Conservation (phyloP, 1,140 invertebrate genomes). For the Drosophila malerkotliana region DNA sequence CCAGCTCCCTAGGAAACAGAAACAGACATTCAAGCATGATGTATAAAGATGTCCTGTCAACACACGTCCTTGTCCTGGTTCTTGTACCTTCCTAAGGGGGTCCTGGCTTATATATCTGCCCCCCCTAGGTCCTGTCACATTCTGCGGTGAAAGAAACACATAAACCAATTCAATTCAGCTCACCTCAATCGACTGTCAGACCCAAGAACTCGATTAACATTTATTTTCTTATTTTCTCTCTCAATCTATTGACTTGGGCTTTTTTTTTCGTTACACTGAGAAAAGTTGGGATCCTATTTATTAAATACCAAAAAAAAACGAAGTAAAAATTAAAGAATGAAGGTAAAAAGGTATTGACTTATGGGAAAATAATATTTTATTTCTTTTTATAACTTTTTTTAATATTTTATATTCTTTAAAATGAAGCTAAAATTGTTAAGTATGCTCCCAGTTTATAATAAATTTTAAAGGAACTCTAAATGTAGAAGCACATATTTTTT, state of each 20-base stretch:
- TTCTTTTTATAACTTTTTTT: not conserved
- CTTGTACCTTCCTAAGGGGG: not conserved
- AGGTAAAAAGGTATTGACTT: too few relatives aligned
- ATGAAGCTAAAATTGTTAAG: too few relatives aligned
- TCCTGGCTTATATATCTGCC: not conserved
- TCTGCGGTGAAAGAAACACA: constrained; percentile 5
- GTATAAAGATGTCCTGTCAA: not conserved
- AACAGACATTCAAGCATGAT: not conserved
- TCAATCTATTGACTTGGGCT: not conserved
- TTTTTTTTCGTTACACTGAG: not conserved
- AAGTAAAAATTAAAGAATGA: too few relatives aligned
- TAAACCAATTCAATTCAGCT: constrained; percentile 28
- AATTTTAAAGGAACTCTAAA: too few relatives aligned
- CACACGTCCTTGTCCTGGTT: not conserved
- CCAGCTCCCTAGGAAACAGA: constrained; percentile 13
- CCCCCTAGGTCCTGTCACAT: not conserved
- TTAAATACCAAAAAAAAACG: not conserved
- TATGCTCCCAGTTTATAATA: too few relatives aligned
- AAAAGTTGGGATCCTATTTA: not conserved
- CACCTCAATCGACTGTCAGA: constrained; percentile 43
- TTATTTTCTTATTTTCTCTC: constrained; percentile 20
- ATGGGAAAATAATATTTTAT: too few relatives aligned
- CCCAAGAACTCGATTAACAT: constrained; percentile 47
- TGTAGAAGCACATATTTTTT: too few relatives aligned
- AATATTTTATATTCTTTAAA: not conserved